Percentiles rank a stretch among this genome's conserved stretches.
phyloP scores from a whole-genome alignment of 1,140 invertebrate genomes.

The Helicoverpa armigera region DNA sequence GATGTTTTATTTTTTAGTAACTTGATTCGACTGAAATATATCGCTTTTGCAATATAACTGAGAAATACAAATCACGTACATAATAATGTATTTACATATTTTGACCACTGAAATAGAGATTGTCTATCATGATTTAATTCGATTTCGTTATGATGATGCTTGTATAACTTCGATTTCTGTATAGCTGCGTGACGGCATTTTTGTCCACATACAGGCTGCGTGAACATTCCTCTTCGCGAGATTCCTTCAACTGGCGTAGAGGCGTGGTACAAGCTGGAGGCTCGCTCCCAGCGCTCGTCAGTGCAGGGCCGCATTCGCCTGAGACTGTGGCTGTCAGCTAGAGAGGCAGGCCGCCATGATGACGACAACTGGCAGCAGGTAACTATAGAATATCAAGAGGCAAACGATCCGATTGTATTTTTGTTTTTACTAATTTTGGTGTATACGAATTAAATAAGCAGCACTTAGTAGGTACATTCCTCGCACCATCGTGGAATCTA shows the following conservation, averaged over 20 bases:
- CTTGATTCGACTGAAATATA: not conserved
- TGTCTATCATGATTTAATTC: no score
- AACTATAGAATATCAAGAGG: constrained; percentile 34
- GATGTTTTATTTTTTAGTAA: not conserved
- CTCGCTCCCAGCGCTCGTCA: constrained; percentile 95
- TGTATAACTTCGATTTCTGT: no score
- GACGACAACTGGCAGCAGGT: constrained; percentile 96
- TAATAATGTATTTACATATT: no score
- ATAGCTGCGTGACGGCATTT: not conserved
- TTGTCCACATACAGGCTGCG: constrained; percentile 84
- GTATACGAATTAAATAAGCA: no score
- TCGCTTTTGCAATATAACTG: not conserved
- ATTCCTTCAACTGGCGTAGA: constrained; percentile 97
- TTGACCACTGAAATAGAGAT: no score
- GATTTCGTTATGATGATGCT: no score
- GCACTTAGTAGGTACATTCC: not conserved
- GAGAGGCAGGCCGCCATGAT: constrained; percentile 93
- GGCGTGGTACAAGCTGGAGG: constrained; percentile 96
- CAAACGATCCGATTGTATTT: no score
- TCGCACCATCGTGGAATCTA: not conserved
- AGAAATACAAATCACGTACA: no score
- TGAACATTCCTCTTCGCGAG: constrained; percentile 94
- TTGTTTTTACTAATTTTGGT: not conserved
- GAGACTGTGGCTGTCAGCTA: constrained; percentile 96
- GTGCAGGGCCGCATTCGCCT: constrained; percentile 95